Evolutionary conservation across 2,797 vertebrate genomes (phyloP), one percentile per base, ranked within the genome.

Genomic region (Macroramphosus scolopax): DNA sequence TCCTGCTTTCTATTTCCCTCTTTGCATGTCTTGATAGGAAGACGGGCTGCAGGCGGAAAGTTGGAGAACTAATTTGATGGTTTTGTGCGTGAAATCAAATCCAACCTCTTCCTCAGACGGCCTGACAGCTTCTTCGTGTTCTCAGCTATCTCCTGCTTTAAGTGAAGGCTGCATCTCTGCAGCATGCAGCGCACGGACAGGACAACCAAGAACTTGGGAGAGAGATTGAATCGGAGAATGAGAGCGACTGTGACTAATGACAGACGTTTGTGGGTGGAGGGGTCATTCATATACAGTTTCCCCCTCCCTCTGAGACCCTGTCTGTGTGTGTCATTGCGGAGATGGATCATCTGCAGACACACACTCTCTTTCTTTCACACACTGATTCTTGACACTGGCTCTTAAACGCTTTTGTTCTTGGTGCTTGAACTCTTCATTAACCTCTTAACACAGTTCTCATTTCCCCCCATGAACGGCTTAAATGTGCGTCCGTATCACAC

Each of bases 211-310:
- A 22, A 22, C 20, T 3, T 3, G 20, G 20, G 6, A 22, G 20
- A 62, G 56, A 68, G 41, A 57, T 11, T 1, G 44, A 69, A 41
- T 57, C 38, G 20, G 60, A 40, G 55, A 45, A 32, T 8, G 35
- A 47, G 55, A 44, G 44, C 44, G 47, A 75, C 72, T 68, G 78
- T 80, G 80, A 83, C 63, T 77, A 78, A 81, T 79, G 71, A 35
- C 69, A 25, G 10, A 24, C 37, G 72, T 63, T 77, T 61, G 77
- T 61, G 68, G 65, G 56, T 64, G 58, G 75, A 64, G 65, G 77
- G 68, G 57, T 74, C 74, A 58, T 77, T 76, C 75, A 68, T 74
- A 76, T 85, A 83, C 75, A 75, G 81, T 81, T 83, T 72, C 77
- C 76, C 59, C 74, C 75, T 78, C 78, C 75, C 62, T 77, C 72